Evolutionary conservation across 2,888 invertebrate genomes (phyloP), one percentile per base, ranked within the genome.

Genomic region (Caenorhabditis japonica): DNA sequence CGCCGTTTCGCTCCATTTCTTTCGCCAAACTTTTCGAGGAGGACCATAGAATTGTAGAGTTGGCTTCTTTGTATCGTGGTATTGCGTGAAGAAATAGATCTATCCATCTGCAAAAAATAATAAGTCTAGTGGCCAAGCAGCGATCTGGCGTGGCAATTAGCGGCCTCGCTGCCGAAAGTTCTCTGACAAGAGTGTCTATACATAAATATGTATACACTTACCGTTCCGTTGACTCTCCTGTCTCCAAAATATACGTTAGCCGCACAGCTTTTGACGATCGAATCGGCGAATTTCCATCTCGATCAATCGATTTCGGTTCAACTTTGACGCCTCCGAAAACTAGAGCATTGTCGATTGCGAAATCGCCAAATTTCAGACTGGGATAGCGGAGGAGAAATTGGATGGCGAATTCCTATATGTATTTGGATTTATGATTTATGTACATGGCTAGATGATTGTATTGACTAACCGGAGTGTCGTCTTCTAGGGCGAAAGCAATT

Each of bases 1-100:
- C 80, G 8, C 87, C 87, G 60, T 87, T 87, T 49, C 85, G 75
- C 59, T 86, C 87, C 80, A 87, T 87, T 68, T 87, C 87, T 17
- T 82, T 79, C 1, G 84, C 76, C 39, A 87, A 69, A 60, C 84
- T 80, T 19, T 75, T 77, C 7, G 87, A 84, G 0, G 85, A 79
- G 0, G 83, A 79, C 69, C 74, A 84, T 43, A 77, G 75, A 4
- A 87, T 62, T 4, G 68, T 76, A 0, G 81, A 72, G 30, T 77
- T 80, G 10, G 68, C 44, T 39, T 71, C 74, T 23, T 53, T 49
- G 33, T 77, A 59, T 7, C 56, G 58, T 0, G 68, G 51, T 19
- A 81, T 68, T 13, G 52, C 41, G 1, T 41, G 15, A 0, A 82
- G 60, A 38, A 85, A 82, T 0, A 61, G 19, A 7, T 75, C 58